A percentile compares a stretch with the other conserved stretches of the same genome.
Conservation (phyloP, 2,888 invertebrate species). For the Nebria salina region DNA sequence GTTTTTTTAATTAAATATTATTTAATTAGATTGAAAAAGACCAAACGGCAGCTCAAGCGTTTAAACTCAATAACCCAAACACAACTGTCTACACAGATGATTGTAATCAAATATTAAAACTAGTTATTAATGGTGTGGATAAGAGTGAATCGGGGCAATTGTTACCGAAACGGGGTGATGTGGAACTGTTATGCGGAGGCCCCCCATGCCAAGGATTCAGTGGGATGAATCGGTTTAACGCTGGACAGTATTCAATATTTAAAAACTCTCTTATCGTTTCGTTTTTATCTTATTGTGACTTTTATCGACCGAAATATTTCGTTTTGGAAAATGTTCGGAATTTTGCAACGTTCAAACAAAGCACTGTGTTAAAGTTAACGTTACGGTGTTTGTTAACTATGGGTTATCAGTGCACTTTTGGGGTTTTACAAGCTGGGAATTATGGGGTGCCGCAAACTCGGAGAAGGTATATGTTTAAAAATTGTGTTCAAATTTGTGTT, state of each 20-base stretch:
- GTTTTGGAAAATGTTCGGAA: constrained; percentile 87
- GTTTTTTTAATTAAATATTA: constrained; percentile 10
- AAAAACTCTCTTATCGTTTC: constrained; percentile 87
- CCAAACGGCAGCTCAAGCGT: constrained; percentile 81
- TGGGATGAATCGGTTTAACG: constrained; percentile 89
- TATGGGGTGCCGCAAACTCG: constrained; percentile 87
- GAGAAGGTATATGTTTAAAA: constrained; percentile 62
- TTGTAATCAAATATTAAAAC: constrained; percentile 76
- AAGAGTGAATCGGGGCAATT: constrained; percentile 65
- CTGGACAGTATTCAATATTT: constrained; percentile 83
- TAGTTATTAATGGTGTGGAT: constrained; percentile 72
- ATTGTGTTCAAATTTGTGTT: too few species aligned
- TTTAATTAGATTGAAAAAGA: constrained; percentile 73
- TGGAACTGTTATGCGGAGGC: constrained; percentile 85
- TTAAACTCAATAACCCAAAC: constrained; percentile 77
- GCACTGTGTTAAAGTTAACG: constrained; percentile 83
- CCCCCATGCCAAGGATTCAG: constrained; percentile 92
- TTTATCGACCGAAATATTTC: constrained; percentile 76
- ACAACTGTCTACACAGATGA: constrained; percentile 84
- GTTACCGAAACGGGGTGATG: constrained; percentile 80
- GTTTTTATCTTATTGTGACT: constrained; percentile 86
- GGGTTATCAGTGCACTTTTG: constrained; percentile 90
- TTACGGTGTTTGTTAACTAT: constrained; percentile 79
- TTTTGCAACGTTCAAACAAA: constrained; percentile 83
- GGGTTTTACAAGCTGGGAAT: constrained; percentile 86